A percentile compares a stretch with the other conserved stretches of the same genome.
phyloP scores from a whole-genome alignment of 2,113 vertebrate genomes.

The Geococcyx californianus region DNA sequence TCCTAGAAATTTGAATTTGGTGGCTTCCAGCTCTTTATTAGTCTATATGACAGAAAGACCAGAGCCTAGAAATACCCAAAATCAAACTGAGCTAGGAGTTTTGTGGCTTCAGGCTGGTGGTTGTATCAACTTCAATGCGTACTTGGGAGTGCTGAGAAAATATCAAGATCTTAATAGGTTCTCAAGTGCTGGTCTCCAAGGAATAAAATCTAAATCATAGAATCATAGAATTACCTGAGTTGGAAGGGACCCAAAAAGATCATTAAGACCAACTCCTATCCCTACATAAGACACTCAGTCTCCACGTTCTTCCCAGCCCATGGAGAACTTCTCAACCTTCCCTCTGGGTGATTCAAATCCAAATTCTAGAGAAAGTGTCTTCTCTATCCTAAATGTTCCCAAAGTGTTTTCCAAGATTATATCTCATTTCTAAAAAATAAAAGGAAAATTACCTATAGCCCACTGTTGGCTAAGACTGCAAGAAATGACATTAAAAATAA shows the following conservation, averaged over 20 bases:
- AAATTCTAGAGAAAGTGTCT: not conserved
- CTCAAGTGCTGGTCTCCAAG: not conserved
- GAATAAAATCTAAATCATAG: not conserved
- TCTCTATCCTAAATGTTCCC: not conserved
- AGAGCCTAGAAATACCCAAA: not conserved
- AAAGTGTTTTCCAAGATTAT: not conserved
- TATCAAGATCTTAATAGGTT: not conserved
- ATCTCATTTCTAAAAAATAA: not conserved
- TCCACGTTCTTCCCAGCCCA: not conserved
- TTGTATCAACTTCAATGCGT: not conserved
- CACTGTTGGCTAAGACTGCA: not conserved
- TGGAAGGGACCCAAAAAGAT: too few relatives aligned
- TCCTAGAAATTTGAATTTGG: not conserved
- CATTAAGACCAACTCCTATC: too few relatives aligned
- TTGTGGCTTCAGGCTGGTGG: not conserved
- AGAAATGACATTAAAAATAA: not conserved
- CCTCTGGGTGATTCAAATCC: not conserved
- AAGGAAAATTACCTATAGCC: not conserved
- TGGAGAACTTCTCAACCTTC: not conserved
- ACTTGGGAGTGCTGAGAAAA: not conserved
- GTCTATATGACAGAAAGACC: not conserved
- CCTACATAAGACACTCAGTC: too few relatives aligned
- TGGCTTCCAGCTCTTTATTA: not conserved
- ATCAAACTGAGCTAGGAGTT: not conserved
- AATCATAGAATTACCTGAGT: too few relatives aligned